Base-by-base conservation (phyloP, 2,888 invertebrate species). In the Isotomurus palustris region DNA sequence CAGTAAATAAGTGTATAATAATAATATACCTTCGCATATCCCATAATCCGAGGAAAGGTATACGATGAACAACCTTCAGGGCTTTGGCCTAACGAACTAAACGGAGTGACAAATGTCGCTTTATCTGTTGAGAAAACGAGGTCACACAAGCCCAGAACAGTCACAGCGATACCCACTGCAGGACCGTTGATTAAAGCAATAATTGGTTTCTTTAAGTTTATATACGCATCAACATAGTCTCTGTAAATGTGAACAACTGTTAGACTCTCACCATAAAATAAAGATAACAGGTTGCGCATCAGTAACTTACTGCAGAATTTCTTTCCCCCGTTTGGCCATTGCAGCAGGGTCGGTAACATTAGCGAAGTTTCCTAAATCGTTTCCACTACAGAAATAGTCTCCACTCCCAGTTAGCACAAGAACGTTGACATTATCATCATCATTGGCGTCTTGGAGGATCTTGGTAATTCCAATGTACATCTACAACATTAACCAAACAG, bases 101-200 rank as follows among this genome's bases (percentile, higher is more conserved):
- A 97, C 6, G 96, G 96, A 14, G 92, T 88, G 57, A 83, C 79
- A 76, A 96, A 93, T 61, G 86, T 87, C 1, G 94, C 88, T 89
- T 79, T 83, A 69, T 93, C 88, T n/a, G 85, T 82, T 53, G 91
- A 88, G 79, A 90, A 91, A 6, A 93, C 86, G 56, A 89, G 79
- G 79, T 97, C 96, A 78, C 86, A 92, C 1, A 96, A 78, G 0
- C 85, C 86, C 50, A 91, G 78, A 10, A 87, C 84, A 0, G 96
- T 96, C 2, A 86, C 86, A 40, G 86, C 86, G 68, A 97, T 85
- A 25, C 97, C 97, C 68, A 96, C 84, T 14, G 93, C 91, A 40
- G 94, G 94, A 1, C 97, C 97, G 80, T 97, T 95, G 0, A 96
- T 85, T 57, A 94, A 78, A 14, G 87, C 88, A 63, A 96, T 80